Conservation (phyloP, 2,113 vertebrate genomes). For the Ciconia boyciana region DNA sequence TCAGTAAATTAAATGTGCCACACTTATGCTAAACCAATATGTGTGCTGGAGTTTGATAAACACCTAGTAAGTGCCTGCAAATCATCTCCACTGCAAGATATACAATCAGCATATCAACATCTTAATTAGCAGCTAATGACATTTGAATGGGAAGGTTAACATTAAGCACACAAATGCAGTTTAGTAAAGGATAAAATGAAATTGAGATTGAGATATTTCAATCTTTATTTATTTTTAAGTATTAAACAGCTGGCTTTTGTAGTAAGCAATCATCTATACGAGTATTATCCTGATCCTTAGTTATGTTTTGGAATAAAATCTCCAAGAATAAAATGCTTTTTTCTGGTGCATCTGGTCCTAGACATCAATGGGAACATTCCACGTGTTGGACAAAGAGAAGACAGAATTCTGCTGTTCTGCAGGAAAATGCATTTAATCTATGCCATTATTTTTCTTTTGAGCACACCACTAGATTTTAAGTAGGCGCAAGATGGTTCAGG, state of each 20-base stretch:
- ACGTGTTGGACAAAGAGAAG: not conserved
- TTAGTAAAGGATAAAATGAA: constrained; percentile 24
- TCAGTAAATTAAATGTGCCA: constrained; percentile 66
- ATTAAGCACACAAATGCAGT: constrained; percentile 41
- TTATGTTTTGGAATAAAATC: not conserved
- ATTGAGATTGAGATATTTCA: constrained; percentile 13
- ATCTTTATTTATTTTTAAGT: constrained; percentile 25
- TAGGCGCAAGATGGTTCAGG: not conserved
- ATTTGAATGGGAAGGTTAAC: constrained; percentile 72
- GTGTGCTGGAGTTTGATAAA: constrained; percentile 71
- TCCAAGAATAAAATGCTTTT: not conserved
- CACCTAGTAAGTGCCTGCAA: constrained; percentile 68
- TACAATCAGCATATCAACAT: constrained; percentile 75
- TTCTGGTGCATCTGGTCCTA: not conserved
- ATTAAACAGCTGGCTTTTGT: not conserved
- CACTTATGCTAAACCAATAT: constrained; percentile 59
- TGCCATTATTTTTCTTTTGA: not conserved
- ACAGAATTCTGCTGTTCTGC: not conserved
- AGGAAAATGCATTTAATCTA: not conserved
- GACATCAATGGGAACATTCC: not conserved
- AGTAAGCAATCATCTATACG: not conserved
- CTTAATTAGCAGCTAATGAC: constrained; percentile 78
- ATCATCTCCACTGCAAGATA: constrained; percentile 67
- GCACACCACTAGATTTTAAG: not conserved
- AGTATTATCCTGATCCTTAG: not conserved